phyloP scores from a whole-genome alignment of 2,888 invertebrate species.

The Perdita meconis region DNA sequence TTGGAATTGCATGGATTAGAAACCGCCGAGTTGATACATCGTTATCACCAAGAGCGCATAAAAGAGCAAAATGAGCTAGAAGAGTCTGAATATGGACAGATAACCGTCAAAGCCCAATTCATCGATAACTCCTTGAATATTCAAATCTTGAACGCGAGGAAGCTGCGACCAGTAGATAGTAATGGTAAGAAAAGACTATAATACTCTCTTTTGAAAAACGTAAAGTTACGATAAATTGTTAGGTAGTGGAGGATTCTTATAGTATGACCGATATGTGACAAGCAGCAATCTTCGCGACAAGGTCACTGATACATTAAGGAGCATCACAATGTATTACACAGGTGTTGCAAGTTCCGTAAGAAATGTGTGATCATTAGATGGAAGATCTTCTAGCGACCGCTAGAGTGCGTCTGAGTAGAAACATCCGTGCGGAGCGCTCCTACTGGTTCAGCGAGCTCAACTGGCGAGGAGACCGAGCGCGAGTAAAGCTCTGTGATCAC shows the following conservation, averaged over 20 bases:
- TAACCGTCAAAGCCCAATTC: conserved; percentile 92
- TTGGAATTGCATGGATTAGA: conserved; percentile 94
- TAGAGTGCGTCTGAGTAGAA: too few relatives aligned
- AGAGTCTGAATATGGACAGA: conserved; percentile 89
- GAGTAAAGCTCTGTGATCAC: too few relatives aligned
- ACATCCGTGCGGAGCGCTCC: too few relatives aligned
- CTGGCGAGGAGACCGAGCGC: too few relatives aligned
- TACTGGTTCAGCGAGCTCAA: too few relatives aligned
- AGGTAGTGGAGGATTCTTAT: background rate
- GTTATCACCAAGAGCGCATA: conserved; percentile 88
- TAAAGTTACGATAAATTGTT: background rate
- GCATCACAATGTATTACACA: too few relatives aligned
- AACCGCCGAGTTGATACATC: conserved; percentile 94
- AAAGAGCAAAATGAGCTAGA: conserved; percentile 88
- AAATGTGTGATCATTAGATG: too few relatives aligned
- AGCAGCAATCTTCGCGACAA: too few relatives aligned
- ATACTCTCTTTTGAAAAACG: background rate
- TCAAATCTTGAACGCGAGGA: conserved; percentile 95
- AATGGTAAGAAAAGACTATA: conserved; percentile 88
- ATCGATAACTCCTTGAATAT: conserved; percentile 90
- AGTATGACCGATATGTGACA: background rate
- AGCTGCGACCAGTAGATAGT: conserved; percentile 93
- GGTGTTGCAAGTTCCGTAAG: too few relatives aligned
- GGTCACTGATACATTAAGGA: too few relatives aligned
- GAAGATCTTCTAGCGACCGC: too few relatives aligned